These are phyloP conservation scores for Callyntrura sp. DNA, from an alignment of 2,888 invertebrate species.

Conservation along the genomic window DNA sequence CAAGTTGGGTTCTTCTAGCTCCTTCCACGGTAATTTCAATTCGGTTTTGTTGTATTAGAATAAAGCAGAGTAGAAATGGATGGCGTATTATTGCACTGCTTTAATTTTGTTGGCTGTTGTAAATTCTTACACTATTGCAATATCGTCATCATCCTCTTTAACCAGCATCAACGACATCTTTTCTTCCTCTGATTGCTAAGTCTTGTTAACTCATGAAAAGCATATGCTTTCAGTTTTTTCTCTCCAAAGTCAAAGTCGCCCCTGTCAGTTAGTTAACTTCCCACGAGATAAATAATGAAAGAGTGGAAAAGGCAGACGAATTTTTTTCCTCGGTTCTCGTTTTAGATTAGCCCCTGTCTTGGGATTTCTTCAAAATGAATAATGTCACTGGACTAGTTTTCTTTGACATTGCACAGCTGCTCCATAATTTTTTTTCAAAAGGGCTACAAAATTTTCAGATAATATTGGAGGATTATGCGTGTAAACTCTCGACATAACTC, in stretches of 20 bases:
- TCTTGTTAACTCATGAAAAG: constrained; percentile 26
- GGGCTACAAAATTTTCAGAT: neutral
- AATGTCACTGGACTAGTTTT: constrained; percentile 39
- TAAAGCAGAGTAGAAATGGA: neutral
- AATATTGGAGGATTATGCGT: neutral
- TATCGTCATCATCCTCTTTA: neutral
- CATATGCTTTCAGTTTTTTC: constrained; percentile 69
- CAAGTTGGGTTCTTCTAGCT: neutral
- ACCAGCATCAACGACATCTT: neutral
- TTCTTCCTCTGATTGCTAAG: neutral
- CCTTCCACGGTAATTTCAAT: constrained; percentile 1
- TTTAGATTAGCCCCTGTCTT: too few relatives aligned
- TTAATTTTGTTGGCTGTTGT: neutral
- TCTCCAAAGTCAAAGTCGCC: constrained; percentile 7
- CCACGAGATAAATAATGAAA: constrained; percentile 52
- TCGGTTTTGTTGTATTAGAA: neutral
- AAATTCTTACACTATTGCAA: neutral
- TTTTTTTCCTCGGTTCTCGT: constrained; percentile 19
- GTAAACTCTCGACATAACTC: neutral
- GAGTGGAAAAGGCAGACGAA: constrained; percentile 5
- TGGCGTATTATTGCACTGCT: neutral
- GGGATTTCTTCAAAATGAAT: constrained; percentile 36
- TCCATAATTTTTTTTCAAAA: neutral
- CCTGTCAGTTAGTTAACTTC: constrained; percentile 73
- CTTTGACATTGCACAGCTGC: constrained; percentile 55